Conservation (phyloP, 2,888 invertebrate genomes). For the Thymelicus lineola region DNA sequence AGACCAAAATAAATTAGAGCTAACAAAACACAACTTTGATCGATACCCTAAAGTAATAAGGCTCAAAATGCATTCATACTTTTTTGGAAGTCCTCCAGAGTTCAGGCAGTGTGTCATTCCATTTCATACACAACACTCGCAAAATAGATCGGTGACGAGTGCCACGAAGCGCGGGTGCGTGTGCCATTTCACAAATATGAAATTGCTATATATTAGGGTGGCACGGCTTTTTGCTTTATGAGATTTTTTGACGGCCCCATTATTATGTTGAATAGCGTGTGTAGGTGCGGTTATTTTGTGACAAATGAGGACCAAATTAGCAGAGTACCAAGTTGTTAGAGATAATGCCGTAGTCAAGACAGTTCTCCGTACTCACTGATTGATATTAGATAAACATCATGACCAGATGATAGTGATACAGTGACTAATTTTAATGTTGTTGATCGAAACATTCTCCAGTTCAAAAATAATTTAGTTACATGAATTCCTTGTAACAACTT, state of each 20-base stretch:
- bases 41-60: constrained; percentile 37
- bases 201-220: constrained; percentile 75
- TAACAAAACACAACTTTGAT: constrained; percentile 34
- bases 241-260: constrained; percentile 59
- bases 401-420: too few species aligned
- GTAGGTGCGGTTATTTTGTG: constrained; percentile 24
- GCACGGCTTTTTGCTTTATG: constrained; percentile 65
- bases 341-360: too few species aligned
- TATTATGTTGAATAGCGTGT: constrained; percentile 49
- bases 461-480: too few species aligned
- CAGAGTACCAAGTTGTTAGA: not conserved
- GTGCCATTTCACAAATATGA: constrained; percentile 80
- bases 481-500: too few species aligned
- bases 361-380: too few species aligned
- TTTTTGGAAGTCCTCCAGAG: constrained; percentile 38
- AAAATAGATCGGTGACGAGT: constrained; percentile 82
- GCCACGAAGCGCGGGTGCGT: constrained; percentile 59
- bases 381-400: too few species aligned
- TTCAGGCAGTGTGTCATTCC: constrained; percentile 72
- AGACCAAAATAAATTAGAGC: constrained; percentile 49
- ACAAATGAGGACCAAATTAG: constrained; percentile 15
- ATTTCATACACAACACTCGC: constrained; percentile 81
- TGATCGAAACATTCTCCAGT: too few species aligned
- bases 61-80: constrained; percentile 40
- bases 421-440: too few species aligned